Percentiles rank a stretch among this genome's conserved stretches.
These are phyloP conservation scores for Gryllus longicercus DNA, from an alignment of 2,888 invertebrate species.

Conservation along the genomic window DNA sequence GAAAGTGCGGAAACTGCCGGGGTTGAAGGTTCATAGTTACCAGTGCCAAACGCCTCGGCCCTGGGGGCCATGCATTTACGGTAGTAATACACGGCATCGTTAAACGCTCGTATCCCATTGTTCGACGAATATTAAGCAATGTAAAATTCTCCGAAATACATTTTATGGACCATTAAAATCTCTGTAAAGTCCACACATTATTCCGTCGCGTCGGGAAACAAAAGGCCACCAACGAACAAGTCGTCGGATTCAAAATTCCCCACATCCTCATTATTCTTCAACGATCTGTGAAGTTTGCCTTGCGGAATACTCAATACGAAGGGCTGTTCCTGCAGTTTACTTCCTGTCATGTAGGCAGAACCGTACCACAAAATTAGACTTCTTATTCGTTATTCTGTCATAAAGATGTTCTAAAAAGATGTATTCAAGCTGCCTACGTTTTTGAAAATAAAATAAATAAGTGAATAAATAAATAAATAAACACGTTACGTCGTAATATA, in stretches of 20 bases:
- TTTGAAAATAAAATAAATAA: too few relatives aligned
- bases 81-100: not conserved
- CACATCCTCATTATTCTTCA: not conserved
- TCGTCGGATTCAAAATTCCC: not conserved
- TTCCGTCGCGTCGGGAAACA: not conserved
- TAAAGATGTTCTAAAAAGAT: too few relatives aligned
- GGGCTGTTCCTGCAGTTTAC: too few relatives aligned
- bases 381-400: too few relatives aligned
- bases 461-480: too few relatives aligned
- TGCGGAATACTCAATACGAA: too few relatives aligned
- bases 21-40: not conserved
- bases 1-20: too few relatives aligned
- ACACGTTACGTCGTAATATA: too few relatives aligned
- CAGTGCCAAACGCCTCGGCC: not conserved
- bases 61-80: not conserved
- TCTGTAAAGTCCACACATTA: not conserved
- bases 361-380: too few relatives aligned
- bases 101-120: not conserved
- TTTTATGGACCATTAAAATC: conserved; percentile 3
- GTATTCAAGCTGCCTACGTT: too few relatives aligned
- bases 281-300: too few relatives aligned
- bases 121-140: conserved; percentile 3
- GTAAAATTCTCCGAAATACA: not conserved
- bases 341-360: too few relatives aligned
- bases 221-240: not conserved